Evolutionary conservation across 2,797 vertebrate species (phyloP).

Genomic region (Pseudochromis fuscus): DNA sequence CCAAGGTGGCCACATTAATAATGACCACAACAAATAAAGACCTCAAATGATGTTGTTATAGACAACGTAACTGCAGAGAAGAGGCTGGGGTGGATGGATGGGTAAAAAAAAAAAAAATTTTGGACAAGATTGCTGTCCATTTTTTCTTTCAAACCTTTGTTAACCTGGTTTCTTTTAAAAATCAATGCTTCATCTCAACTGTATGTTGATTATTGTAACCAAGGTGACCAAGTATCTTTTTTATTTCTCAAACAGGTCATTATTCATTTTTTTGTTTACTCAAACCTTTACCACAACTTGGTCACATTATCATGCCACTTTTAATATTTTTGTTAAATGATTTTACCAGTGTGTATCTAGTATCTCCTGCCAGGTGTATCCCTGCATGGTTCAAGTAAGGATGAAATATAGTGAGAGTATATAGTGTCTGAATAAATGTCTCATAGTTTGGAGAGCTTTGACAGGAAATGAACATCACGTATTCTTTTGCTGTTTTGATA

Average conservation of each 20-base stretch:
- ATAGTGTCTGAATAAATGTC: background rate
- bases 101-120: background rate
- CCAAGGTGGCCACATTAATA: background rate
- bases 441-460: background rate
- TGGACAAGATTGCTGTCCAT: background rate
- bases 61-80: background rate
- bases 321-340: too few relatives aligned
- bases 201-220: background rate
- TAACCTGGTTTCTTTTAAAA: background rate
- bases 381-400: background rate
- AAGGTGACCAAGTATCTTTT: too few relatives aligned
- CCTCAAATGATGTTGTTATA: background rate
- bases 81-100: background rate
- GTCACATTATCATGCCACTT: too few relatives aligned
- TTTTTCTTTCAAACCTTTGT: background rate
- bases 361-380: too few relatives aligned
- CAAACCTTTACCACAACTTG: too few relatives aligned
- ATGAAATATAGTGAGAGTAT: background rate
- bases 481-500: slow-evolving; percentile 5
- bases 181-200: background rate
- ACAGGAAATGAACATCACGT: background rate
- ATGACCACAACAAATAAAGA: background rate
- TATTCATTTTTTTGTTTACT: too few relatives aligned
- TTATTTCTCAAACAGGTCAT: too few relatives aligned
- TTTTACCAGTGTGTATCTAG: too few relatives aligned